A percentile compares a stretch with the other conserved stretches of the same genome.
phyloP scores from a whole-genome alignment of 2,797 vertebrate species.

The Cyprinodon diabolis region DNA sequence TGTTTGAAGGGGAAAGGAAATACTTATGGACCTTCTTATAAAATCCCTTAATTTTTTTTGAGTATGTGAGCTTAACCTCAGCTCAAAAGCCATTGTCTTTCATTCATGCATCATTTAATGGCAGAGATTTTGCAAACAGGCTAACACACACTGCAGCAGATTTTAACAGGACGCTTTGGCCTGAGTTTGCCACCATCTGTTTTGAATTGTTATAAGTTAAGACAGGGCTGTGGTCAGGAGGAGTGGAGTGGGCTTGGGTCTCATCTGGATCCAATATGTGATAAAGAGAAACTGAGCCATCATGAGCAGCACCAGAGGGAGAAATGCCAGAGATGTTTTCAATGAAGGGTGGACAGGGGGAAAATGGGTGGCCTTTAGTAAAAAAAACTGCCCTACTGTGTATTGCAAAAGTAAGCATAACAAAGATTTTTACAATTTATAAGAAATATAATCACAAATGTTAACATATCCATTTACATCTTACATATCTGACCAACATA shows the following conservation, averaged over 20 bases:
- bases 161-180: conserved; percentile 38
- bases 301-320: conserved; percentile 52
- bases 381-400: conserved; percentile 4
- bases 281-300: conserved; percentile 73
- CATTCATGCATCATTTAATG: conserved; percentile 55
- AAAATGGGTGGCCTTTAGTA: conserved; percentile 26
- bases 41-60: conserved; percentile 51
- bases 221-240: conserved; percentile 51
- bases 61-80: conserved; percentile 24
- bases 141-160: conserved; percentile 26
- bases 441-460: not conserved
- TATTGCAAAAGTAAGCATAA: not conserved
- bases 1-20: conserved; percentile 43
- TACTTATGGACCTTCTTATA: conserved; percentile 43
- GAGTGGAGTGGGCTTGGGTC: conserved; percentile 43
- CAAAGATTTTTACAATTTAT: not conserved
- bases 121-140: conserved; percentile 49
- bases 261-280: conserved; percentile 78
- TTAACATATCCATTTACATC: too few species aligned
- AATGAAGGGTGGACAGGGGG: conserved; percentile 18
- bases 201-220: conserved; percentile 66
- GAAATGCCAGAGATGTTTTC: conserved; percentile 43
- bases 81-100: conserved; percentile 41
- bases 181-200: conserved; percentile 58
- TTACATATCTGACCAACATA: not conserved